Evolutionary conservation across 2,888 invertebrate genomes (phyloP).

Genomic region (Ormia ochracea): DNA sequence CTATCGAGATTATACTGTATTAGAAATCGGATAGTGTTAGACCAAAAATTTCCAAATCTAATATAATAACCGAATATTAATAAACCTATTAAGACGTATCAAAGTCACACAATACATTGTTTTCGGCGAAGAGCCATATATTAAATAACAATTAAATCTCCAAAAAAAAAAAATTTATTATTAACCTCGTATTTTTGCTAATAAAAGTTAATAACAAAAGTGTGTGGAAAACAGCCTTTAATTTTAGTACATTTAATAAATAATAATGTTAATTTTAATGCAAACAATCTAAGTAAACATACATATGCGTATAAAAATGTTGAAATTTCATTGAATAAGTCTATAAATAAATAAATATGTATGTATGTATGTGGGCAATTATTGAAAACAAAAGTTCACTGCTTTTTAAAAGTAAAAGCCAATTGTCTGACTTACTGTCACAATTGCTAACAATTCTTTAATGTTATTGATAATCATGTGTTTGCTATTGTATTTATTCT

Average conservation of each 20-base stretch:
- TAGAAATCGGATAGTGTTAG: no score
- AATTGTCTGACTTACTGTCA: neutral
- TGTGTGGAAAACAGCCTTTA: neutral
- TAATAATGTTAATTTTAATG: neutral
- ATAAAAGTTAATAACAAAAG: neutral
- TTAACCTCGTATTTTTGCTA: neutral
- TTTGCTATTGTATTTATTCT: conserved; percentile 12
- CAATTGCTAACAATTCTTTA: neutral
- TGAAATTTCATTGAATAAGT: neutral
- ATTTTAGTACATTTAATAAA: neutral
- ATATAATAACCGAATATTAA: no score
- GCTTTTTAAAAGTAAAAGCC: neutral
- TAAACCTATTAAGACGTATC: neutral
- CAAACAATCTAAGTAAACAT: neutral
- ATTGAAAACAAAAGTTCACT: conserved; percentile 57
- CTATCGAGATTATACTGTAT: no score
- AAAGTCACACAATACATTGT: neutral
- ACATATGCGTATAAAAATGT: neutral
- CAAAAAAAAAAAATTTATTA: neutral
- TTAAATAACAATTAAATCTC: neutral
- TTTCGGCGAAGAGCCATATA: neutral
- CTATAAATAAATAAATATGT: conserved; percentile 9
- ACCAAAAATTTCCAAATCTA: no score
- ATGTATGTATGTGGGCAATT: no score
- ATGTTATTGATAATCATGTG: neutral